Evolutionary conservation across 2,113 vertebrate species (phyloP), one percentile per base, ranked within the genome.

Genomic region (Xiphophorus maculatus): DNA sequence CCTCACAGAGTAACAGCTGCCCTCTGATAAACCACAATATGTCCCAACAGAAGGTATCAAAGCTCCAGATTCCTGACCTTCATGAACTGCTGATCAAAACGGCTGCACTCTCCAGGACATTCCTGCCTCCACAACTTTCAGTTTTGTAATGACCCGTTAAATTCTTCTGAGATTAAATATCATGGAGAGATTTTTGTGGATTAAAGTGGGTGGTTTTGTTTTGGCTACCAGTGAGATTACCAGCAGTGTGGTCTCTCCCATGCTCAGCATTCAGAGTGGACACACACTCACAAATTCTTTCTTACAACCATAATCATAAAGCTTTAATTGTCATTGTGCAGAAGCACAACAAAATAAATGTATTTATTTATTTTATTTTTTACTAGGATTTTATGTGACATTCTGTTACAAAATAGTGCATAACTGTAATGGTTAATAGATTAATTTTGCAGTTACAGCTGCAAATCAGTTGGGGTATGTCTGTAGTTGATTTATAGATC

Each of bases 201-300:
- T 91, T 93, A 86, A 88, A 91, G 66, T 63, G 33, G 63, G 66
- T 33, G 81, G 85, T 84, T 70, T 84, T 93, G 92, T 94, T 94
- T 92, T 93, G 93, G 85, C 93, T 94, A 90, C 77, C 72, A 70
- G 63, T 69, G 68, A 90, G 91, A 91, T 92, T 92, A 93, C 81
- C 87, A 77, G 78, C 76, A 73, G 71, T 85, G 85, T 85, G 83
- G 87, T 86, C 87, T 80, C 71, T 74, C 72, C 27, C 61, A 73
- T 60, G 58, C 64, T 73, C 30, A 69, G 58, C 60, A 30, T 42
- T 7, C 28, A 32, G 17, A 40, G 71, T 14, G 73, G 67, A 32
- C 32, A 75, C 63, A 76, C 60, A 73, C 25, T 63, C 22, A 68
- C 42, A 28, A 63, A 61, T 66, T 37, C 33, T 40, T n/a, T 10